Evolutionary conservation across 2,888 invertebrate species (phyloP).

Genomic region (Exocentrus adspersus): DNA sequence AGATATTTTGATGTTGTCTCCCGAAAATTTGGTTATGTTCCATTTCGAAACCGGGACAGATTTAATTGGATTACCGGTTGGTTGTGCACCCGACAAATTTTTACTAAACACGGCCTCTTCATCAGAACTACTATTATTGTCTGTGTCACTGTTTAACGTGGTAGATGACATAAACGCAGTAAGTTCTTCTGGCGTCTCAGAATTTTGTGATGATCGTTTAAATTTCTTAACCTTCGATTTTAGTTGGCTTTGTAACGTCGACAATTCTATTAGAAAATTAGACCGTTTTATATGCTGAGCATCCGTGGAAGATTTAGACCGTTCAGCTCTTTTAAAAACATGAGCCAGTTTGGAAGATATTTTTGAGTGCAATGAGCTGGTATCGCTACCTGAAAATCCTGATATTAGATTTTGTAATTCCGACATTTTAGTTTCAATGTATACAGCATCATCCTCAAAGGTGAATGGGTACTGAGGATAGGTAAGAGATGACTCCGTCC

Average conservation of each 20-base stretch:
- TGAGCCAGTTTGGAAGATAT: background rate
- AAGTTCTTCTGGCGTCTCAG: background rate
- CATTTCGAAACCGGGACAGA: slow-evolving; percentile 9
- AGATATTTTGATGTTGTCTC: slow-evolving; percentile 2
- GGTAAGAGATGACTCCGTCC: too few relatives aligned
- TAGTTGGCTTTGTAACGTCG: background rate
- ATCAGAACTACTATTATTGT: too few relatives aligned
- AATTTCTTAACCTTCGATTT: background rate
- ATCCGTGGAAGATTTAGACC: background rate
- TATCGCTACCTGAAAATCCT: background rate
- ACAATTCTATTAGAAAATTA: background rate
- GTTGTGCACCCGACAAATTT: too few relatives aligned
- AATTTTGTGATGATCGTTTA: background rate
- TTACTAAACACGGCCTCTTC: too few relatives aligned
- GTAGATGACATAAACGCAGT: background rate
- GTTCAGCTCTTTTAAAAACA: background rate
- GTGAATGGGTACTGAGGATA: slow-evolving; percentile 15
- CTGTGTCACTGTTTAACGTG: too few relatives aligned
- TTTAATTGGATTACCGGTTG: too few relatives aligned
- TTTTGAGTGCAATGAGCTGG: background rate
- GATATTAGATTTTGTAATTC: background rate
- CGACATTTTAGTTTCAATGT: background rate
- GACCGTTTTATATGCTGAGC: background rate
- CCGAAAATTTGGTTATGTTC: slow-evolving; percentile 24
- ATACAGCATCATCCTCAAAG: background rate